A percentile compares a stretch with the other conserved stretches of the same genome.
Evolutionary conservation across 2,797 vertebrate species (phyloP).

Genomic region (Myiothlypis chrysogaster): DNA sequence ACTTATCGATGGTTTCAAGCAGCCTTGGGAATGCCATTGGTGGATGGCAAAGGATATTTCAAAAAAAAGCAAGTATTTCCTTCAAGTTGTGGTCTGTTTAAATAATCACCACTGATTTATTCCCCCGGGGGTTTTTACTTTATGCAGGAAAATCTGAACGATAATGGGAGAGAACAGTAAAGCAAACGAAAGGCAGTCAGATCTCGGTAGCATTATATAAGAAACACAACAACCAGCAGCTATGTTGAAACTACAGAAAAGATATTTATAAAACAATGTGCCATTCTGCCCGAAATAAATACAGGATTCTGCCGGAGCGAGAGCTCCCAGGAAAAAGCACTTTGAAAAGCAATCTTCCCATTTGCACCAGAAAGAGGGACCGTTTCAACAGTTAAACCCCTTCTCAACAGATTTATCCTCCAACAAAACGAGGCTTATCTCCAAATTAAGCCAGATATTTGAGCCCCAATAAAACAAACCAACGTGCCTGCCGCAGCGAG

Average conservation of each 20-base stretch:
- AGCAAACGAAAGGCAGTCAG: background rate
- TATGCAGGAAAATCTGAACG: conserved; percentile 35
- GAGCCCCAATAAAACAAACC: conserved; percentile 52
- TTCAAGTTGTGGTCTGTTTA: conserved; percentile 19
- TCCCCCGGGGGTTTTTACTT: background rate
- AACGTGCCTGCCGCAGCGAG: background rate
- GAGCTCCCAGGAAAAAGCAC: conserved; percentile 41
- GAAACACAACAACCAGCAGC: conserved; percentile 53
- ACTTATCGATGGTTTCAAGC: background rate
- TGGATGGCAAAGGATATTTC: background rate
- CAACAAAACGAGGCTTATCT: conserved; percentile 40
- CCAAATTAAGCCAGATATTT: conserved; percentile 59
- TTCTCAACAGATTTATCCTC: conserved; percentile 47
- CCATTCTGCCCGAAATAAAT: conserved; percentile 57
- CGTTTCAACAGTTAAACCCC: conserved; percentile 54
- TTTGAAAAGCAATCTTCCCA: conserved; percentile 41
- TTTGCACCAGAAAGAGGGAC: conserved; percentile 49
- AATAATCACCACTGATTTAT: conserved; percentile 42
- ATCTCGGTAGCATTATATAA: conserved; percentile 50
- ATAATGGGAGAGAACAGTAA: conserved; percentile 16
- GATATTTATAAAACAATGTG: conserved; percentile 60
- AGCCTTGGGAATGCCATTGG: fast-evolving
- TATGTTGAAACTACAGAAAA: conserved; percentile 47
- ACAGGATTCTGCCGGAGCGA: background rate
- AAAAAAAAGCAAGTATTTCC: conserved; percentile 5